Evolutionary conservation across 2,797 vertebrate species (phyloP), one percentile per base, ranked within the genome.

Genomic region (Myoxocephalus aenaeus): DNA sequence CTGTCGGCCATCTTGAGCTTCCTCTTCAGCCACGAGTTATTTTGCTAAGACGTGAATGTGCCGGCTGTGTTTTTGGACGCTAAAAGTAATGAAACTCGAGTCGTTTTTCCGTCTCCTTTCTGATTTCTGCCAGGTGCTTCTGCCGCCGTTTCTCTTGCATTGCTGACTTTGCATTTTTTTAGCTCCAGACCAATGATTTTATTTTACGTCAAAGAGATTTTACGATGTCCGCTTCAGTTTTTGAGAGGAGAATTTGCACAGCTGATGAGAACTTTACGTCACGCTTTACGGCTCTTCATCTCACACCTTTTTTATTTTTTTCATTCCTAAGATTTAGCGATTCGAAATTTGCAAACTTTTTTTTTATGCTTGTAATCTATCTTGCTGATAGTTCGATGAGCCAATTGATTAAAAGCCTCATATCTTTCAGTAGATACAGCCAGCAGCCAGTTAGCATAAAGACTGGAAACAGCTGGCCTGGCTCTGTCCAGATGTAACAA

Each of bases 181-280:
- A 48, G 67, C 67, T 82, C 54, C n/a, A 63, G 11, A 54, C 62
- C 76, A 73, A 59, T 71, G 69, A 46, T 64, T 69, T 48, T 27
- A 56, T 13, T 72, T 61, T 3, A 9, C 12, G 65, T 29, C 7
- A 3, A 4, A 10, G 32, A 62, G 34, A 38, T 68, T 40, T 29
- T 4, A 3, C 14, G 46, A 25, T 4, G 42, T 77, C 53, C 6
- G 29, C 38, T 72, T 61, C 38, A 51, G 32, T 50, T 38, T 27
- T 64, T 65, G 38, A 42, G 12, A 66, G 42, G 36, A 3, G 4
- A 15, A 42, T 65, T 42, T 80, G 79, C 68, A 68, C 62, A 77
- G 65, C n/a, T 68, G 56, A 72, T 51, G 36, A 25, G 53, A 61
- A 50, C 48, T 25, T 36, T 14, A 15, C 42, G 58, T 1, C 27